Evolutionary conservation across 1,140 invertebrate species (phyloP), one percentile per base, ranked within the genome.

Genomic region (Rhizoglyphus robini): DNA sequence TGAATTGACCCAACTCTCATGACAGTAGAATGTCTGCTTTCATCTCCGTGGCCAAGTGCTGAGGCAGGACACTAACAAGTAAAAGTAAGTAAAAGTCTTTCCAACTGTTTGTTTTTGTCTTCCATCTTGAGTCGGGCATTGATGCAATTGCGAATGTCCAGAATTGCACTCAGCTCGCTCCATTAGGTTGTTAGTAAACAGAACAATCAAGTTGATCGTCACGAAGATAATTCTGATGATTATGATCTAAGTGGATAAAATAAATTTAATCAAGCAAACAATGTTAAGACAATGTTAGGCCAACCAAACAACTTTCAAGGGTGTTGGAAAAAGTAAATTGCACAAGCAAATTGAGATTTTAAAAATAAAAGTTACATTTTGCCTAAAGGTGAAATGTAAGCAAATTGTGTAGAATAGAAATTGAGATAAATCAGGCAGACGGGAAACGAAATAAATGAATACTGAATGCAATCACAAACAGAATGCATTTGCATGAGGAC

Each of bases 1-100:
- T 90, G 76, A 95, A 95, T 75, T 93, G 88, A 18, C 88, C 85
- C 25, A 47, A 34, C 72, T 90, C 87, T 63, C 90, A 86, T 2
- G 88, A 87, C 54, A 87, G 86, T 69, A 90, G 85, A 63, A 95
- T 89, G 75, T 94, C 90, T 71, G 87, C 86, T 77, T 93, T 93
- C 89, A 95, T 92, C 77, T 95, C 90, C 83, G 90, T 87, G 47
- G 91, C 92, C 60, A 96, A 88, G 75, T 94, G 90, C 75, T 91
- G 87, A 0, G 91, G 91, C 68, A 96, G 79, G 46, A 95, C 90
- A n/a, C 88, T 93, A n/a, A n/a, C n/a, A n/a, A n/a, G n/a, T n/a
- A n/a, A n/a, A n/a, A n/a, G n/a, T n/a, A 36, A 95, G 77, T 66
- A 96, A 76, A 62, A 95, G 76, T 41, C 88, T 79, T 76, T 93